Conservation (phyloP, 2,888 invertebrate genomes). For the Polydrusus tereticollis region DNA sequence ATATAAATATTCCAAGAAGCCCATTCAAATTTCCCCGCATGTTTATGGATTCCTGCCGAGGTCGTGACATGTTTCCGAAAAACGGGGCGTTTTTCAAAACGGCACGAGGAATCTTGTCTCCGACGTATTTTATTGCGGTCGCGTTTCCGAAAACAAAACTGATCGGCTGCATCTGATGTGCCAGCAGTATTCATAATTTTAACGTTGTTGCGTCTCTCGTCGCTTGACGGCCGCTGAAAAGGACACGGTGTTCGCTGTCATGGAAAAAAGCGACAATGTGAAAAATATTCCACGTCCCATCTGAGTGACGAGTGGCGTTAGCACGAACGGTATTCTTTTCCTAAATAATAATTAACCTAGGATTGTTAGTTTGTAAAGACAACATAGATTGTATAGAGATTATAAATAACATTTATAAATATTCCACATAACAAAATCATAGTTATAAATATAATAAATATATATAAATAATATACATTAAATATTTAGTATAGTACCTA, state of each 20-base stretch:
- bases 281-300: constrained; percentile 1
- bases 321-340: neutral
- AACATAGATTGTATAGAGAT: no score
- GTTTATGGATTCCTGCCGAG: neutral
- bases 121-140: neutral
- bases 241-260: constrained; percentile 23
- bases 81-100: neutral
- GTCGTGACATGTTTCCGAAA: neutral
- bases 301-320: constrained; percentile 7
- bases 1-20: neutral
- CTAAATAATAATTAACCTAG: constrained; percentile 4
- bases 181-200: constrained; percentile 19
- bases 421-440: no score
- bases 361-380: neutral
- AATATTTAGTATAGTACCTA: no score
- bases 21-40: neutral
- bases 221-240: constrained; percentile 14
- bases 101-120: neutral
- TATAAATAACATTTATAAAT: no score
- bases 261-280: constrained; percentile 6
- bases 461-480: no score
- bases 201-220: constrained; percentile 10
- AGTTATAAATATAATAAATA: no score
- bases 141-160: constrained; percentile 12
- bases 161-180: constrained; percentile 16